Evolutionary conservation across 2,113 vertebrate species (phyloP).

Genomic region (Ranitomeya variabilis): DNA sequence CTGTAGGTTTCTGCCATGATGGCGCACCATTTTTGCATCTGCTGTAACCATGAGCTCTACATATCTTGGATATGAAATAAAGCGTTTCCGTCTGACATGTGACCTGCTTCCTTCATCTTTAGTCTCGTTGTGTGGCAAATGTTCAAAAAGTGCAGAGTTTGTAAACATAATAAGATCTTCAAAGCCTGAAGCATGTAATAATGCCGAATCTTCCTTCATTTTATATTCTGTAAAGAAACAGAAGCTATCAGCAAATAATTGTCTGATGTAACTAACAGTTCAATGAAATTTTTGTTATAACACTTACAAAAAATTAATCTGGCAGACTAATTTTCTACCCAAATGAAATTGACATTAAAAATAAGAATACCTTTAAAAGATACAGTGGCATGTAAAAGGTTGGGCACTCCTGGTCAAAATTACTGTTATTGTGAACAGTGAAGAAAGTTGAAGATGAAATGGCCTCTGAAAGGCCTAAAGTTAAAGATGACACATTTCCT

Average conservation of each 20-base stretch:
- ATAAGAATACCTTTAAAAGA: too few species aligned
- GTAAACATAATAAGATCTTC: conserved; percentile 69
- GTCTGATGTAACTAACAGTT: background rate
- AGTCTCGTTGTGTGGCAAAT: conserved; percentile 65
- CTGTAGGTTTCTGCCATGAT: conserved; percentile 89
- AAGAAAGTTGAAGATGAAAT: too few species aligned
- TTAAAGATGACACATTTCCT: too few species aligned
- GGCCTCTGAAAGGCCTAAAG: too few species aligned
- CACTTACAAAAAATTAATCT: too few species aligned
- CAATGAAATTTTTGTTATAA: background rate
- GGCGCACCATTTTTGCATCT: conserved; percentile 87
- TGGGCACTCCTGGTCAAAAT: too few species aligned
- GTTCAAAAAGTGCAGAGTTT: conserved; percentile 63
- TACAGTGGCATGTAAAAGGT: too few species aligned
- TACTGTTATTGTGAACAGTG: too few species aligned
- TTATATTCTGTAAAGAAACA: conserved; percentile 69
- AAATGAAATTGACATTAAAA: too few species aligned
- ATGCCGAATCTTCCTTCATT: conserved; percentile 64
- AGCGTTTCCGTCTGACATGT: conserved; percentile 84
- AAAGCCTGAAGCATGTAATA: conserved; percentile 66
- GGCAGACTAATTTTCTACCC: too few species aligned
- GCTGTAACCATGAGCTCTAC: conserved; percentile 97
- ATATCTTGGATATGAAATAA: conserved; percentile 95
- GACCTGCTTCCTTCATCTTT: conserved; percentile 54
- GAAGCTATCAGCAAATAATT: background rate